Evolutionary conservation across 2,797 vertebrate genomes (phyloP).

Genomic region (Ptychadena robeensis): DNA sequence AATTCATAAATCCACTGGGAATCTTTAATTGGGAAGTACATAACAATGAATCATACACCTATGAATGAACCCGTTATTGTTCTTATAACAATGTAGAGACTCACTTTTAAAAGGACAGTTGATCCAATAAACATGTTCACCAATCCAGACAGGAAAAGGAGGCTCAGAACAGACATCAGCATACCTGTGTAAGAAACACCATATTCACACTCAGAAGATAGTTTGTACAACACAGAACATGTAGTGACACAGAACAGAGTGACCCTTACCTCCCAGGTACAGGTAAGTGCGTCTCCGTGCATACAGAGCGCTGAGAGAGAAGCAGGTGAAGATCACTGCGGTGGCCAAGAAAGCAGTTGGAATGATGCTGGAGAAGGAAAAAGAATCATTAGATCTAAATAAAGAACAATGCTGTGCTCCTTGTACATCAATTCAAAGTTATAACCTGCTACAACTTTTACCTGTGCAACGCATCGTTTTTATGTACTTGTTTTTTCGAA

Average conservation of each 20-base stretch:
- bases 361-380: constrained; percentile 81
- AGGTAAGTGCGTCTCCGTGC: constrained; percentile 91
- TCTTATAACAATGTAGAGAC: background rate
- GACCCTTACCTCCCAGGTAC: constrained; percentile 87
- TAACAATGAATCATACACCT: no score
- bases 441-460: no score
- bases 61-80: background rate
- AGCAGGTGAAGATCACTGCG: constrained; percentile 88
- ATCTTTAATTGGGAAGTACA: no score
- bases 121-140: constrained; percentile 88
- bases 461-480: no score
- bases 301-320: constrained; percentile 92
- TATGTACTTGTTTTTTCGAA: no score
- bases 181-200: constrained; percentile 74
- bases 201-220: background rate
- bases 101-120: constrained; percentile 86
- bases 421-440: no score
- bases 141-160: constrained; percentile 86
- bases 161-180: constrained; percentile 87
- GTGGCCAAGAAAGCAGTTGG: constrained; percentile 92
- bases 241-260: background rate
- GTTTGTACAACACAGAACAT: background rate
- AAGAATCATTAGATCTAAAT: background rate
- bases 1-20: no score
- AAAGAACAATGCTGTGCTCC: no score